Evolutionary conservation across 2,797 vertebrate species (phyloP).

Genomic region (Etheostoma nigrum): DNA sequence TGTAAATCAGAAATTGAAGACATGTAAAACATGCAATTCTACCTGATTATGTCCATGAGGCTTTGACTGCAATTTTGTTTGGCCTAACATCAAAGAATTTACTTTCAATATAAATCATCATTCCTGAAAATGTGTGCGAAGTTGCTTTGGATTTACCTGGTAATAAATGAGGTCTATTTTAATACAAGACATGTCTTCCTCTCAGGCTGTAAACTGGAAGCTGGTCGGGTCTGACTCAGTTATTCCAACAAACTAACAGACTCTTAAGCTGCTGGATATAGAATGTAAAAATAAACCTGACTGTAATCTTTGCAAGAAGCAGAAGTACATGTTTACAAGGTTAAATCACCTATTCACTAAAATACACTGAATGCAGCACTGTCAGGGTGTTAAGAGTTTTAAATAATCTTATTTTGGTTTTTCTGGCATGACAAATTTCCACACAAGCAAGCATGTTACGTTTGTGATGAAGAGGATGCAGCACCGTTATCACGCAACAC

Average conservation of each 20-base stretch:
- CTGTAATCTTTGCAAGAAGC: constrained; percentile 38
- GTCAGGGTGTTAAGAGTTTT: constrained; percentile 42
- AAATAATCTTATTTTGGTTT: constrained; percentile 53
- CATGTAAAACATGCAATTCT: not conserved
- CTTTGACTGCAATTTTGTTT: not conserved
- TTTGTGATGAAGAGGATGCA: constrained; percentile 29
- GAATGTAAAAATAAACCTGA: constrained; percentile 52
- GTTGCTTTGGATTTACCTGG: constrained; percentile 21
- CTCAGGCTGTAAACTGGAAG: constrained; percentile 35
- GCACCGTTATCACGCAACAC: constrained; percentile 56
- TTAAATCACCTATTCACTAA: constrained; percentile 39
- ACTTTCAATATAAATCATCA: not conserved
- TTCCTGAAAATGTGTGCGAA: not conserved
- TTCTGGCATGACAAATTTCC: constrained; percentile 40
- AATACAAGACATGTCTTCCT: constrained; percentile 6
- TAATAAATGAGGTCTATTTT: constrained; percentile 43
- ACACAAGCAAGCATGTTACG: constrained; percentile 17
- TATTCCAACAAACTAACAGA: constrained; percentile 43
- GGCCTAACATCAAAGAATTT: not conserved
- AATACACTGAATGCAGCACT: constrained; percentile 31
- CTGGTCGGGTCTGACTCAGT: constrained; percentile 33
- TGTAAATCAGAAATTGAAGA: constrained; percentile 6
- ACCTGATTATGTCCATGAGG: not conserved
- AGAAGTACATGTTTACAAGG: constrained; percentile 18
- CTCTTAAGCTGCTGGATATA: constrained; percentile 43